Conservation (phyloP, 2,797 vertebrate genomes). For the Carapus acus region DNA sequence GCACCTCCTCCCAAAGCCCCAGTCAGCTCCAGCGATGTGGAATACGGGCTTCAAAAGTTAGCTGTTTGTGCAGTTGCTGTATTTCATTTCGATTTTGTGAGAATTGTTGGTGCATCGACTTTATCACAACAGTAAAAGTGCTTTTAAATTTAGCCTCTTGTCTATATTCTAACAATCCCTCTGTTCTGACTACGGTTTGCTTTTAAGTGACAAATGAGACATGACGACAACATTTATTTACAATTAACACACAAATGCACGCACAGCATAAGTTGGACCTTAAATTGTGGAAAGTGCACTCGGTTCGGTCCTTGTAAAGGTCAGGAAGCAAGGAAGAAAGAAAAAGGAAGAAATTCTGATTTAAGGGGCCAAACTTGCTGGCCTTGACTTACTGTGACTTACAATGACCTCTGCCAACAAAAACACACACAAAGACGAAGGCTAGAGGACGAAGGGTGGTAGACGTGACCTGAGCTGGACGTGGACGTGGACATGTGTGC, state of each 20-base stretch:
- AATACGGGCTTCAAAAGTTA: not conserved
- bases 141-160: conserved; percentile 18
- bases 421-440: not conserved
- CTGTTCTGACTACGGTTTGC: conserved; percentile 17
- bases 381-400: too few species aligned
- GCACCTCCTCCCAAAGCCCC: not conserved
- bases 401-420: too few species aligned
- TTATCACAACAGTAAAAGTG: conserved; percentile 29
- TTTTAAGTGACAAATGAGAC: conserved; percentile 11
- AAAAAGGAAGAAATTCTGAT: too few species aligned
- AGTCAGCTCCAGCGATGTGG: conserved; percentile 5
- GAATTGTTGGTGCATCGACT: conserved; percentile 3
- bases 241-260: conserved; percentile 10
- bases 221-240: conserved; percentile 17
- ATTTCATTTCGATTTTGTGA: not conserved
- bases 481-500: conserved; percentile 8
- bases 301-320: too few species aligned
- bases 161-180: conserved; percentile 12
- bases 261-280: too few species aligned
- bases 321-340: too few species aligned
- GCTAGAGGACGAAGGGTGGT: not conserved
- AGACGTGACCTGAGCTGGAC: conserved; percentile 4
- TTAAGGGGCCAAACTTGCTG: too few species aligned
- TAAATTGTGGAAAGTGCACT: too few species aligned
- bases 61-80: not conserved